These are phyloP conservation scores for Maniola jurtina DNA, from an alignment of 1,140 invertebrate genomes.

Conservation along the genomic window DNA sequence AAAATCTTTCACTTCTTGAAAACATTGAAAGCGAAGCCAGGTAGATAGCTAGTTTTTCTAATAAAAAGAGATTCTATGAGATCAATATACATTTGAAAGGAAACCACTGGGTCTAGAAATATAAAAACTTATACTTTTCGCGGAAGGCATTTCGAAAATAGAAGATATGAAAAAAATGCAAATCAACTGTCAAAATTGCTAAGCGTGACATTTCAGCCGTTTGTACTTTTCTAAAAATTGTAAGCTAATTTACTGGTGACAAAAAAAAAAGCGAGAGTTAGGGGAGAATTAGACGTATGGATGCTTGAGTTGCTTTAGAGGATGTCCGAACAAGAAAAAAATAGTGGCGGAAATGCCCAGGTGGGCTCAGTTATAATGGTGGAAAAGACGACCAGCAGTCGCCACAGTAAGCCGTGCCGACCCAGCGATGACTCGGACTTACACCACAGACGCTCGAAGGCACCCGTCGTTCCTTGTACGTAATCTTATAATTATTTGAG, in stretches of 20 bases:
- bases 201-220: conserved; percentile 63
- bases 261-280: conserved; percentile 55
- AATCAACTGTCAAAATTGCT: conserved; percentile 67
- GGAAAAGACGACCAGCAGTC: conserved; percentile 40
- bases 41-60: too few relatives aligned
- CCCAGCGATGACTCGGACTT: conserved; percentile 45
- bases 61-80: too few relatives aligned
- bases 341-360: conserved; percentile 34
- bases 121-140: conserved; percentile 14
- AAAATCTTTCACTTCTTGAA: too few relatives aligned
- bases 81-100: too few relatives aligned
- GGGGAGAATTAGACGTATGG: conserved; percentile 46
- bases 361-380: conserved; percentile 44
- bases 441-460: conserved; percentile 50
- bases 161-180: conserved; percentile 58
- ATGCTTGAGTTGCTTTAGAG: conserved; percentile 51
- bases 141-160: conserved; percentile 52
- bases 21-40: too few relatives aligned
- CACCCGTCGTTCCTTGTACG: conserved; percentile 54
- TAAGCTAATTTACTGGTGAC: conserved; percentile 44
- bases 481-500: not conserved
- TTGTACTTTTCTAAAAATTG: conserved; percentile 58
- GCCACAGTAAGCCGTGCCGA: conserved; percentile 43
- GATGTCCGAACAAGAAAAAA: conserved; percentile 66
- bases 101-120: too few relatives aligned